Percentiles rank a stretch among this genome's conserved stretches.
Evolutionary conservation across 2,888 invertebrate species (phyloP).

Genomic region (Tachina grossa): DNA sequence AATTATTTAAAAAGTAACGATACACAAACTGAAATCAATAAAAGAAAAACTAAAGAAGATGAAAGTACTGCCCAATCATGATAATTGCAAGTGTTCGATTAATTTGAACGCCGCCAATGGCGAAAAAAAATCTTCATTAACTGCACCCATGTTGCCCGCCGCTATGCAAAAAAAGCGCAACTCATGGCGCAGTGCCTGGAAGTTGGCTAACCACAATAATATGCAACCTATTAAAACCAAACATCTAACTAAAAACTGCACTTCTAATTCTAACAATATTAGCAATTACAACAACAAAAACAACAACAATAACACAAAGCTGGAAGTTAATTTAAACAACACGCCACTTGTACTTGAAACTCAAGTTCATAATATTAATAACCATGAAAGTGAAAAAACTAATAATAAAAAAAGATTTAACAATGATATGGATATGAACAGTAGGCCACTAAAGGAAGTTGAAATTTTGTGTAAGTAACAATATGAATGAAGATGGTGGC

Average conservation of each 20-base stretch:
- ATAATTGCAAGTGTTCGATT: slow-evolving; percentile 77
- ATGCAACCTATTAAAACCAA: slow-evolving; percentile 39
- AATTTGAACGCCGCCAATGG: slow-evolving; percentile 75
- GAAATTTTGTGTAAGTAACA: slow-evolving; percentile 53
- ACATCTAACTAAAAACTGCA: slow-evolving; percentile 42
- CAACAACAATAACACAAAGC: slow-evolving; percentile 11
- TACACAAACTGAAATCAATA: slow-evolving; percentile 4
- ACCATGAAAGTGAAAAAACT: slow-evolving; percentile 5
- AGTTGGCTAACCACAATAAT: slow-evolving; percentile 64
- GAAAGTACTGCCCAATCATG: slow-evolving; percentile 78
- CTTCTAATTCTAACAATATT: slow-evolving; percentile 31
- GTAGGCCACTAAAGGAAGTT: slow-evolving; percentile 9
- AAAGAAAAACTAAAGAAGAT: slow-evolving; percentile 68
- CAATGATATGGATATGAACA: neutral
- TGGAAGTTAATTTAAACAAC: slow-evolving; percentile 21
- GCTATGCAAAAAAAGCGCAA: slow-evolving; percentile 75
- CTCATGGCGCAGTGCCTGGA: slow-evolving; percentile 79
- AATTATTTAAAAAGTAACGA: slow-evolving; percentile 19
- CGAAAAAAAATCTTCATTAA: slow-evolving; percentile 67
- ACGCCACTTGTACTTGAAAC: neutral
- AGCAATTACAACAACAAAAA: slow-evolving; percentile 8
- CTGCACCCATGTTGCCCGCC: slow-evolving; percentile 60
- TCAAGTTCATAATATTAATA: slow-evolving; percentile 25
- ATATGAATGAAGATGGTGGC: too few relatives aligned
- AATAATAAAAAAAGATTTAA: slow-evolving; percentile 9